Conservation (phyloP, 2,888 invertebrate genomes). For the Amiota minor region DNA sequence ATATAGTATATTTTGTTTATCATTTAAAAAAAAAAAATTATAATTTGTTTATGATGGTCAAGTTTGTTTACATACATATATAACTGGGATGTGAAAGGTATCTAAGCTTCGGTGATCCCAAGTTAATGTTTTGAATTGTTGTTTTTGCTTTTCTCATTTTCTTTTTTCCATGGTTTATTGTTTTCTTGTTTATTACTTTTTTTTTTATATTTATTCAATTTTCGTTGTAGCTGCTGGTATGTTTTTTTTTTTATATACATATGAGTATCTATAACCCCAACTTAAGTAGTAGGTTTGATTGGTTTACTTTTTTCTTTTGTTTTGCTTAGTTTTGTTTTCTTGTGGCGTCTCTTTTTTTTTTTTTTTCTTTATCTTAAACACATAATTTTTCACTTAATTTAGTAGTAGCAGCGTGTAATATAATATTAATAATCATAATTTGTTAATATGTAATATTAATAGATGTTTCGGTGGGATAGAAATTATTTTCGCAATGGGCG, state of each 20-base stretch:
- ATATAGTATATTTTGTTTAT: too few species aligned
- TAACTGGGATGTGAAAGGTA: too few species aligned
- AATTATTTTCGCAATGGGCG: conserved; percentile 8
- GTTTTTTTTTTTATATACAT: background rate
- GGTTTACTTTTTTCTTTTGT: background rate
- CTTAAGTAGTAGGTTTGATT: background rate
- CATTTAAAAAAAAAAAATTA: too few species aligned
- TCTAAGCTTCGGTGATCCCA: too few species aligned
- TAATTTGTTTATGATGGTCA: too few species aligned
- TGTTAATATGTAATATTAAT: too few species aligned
- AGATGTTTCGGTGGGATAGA: background rate
- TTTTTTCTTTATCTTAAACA: background rate
- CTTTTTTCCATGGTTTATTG: background rate
- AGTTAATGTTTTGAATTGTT: background rate
- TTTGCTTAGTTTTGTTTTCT: background rate
- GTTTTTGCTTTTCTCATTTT: background rate
- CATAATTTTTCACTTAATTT: conserved; percentile 4
- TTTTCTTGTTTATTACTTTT: too few species aligned
- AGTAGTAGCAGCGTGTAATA: background rate
- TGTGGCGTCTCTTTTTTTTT: background rate
- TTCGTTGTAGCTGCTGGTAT: background rate
- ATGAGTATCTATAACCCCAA: background rate
- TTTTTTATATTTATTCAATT: background rate
- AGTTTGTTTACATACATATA: too few species aligned
- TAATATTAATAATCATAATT: too few species aligned